A percentile compares a stretch with the other conserved stretches of the same genome.
These are phyloP conservation scores for Oncorhynchus keta DNA, from an alignment of 2,113 vertebrate genomes.

Conservation along the genomic window DNA sequence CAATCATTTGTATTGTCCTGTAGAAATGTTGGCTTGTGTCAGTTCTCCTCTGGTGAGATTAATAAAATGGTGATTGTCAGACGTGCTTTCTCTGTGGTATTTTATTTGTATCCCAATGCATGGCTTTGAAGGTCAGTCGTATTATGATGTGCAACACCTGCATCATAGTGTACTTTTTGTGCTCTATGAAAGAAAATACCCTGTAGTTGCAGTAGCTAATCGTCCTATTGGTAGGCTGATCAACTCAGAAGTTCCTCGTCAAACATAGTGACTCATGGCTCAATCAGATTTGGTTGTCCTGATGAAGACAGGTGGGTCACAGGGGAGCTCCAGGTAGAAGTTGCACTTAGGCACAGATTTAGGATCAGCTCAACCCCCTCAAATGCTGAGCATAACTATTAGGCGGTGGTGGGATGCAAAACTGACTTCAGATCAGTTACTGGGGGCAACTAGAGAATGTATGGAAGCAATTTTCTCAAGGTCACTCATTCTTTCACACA, in stretches of 20 bases:
- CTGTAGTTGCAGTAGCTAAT: slow-evolving; percentile 22
- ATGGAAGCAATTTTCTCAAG: not conserved
- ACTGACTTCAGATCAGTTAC: not conserved
- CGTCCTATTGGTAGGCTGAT: slow-evolving; percentile 18
- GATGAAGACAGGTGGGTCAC: slow-evolving; percentile 34
- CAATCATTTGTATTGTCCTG: slow-evolving; percentile 49
- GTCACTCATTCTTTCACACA: slow-evolving; percentile 20
- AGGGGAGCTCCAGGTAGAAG: slow-evolving; percentile 4
- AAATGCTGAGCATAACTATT: slow-evolving; percentile 26
- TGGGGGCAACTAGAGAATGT: slow-evolving; percentile 35
- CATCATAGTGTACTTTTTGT: slow-evolving; percentile 30
- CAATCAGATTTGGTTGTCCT: slow-evolving; percentile 53
- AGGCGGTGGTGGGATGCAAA: too few species aligned
- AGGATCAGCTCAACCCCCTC: slow-evolving; percentile 23
- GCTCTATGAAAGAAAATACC: slow-evolving; percentile 52
- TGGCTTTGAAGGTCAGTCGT: slow-evolving; percentile 73
- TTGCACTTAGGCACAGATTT: slow-evolving; percentile 23
- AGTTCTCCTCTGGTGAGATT: slow-evolving; percentile 54
- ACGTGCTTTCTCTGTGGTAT: slow-evolving; percentile 68
- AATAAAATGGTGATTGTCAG: slow-evolving; percentile 76
- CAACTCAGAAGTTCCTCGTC: slow-evolving; percentile 12
- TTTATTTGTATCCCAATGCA: slow-evolving; percentile 62
- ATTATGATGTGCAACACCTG: slow-evolving; percentile 63
- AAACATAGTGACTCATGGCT: slow-evolving; percentile 51
- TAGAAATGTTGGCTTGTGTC: slow-evolving; percentile 66